phyloP scores from a whole-genome alignment of 1,140 invertebrate genomes.

The Ceratitis capitata region DNA sequence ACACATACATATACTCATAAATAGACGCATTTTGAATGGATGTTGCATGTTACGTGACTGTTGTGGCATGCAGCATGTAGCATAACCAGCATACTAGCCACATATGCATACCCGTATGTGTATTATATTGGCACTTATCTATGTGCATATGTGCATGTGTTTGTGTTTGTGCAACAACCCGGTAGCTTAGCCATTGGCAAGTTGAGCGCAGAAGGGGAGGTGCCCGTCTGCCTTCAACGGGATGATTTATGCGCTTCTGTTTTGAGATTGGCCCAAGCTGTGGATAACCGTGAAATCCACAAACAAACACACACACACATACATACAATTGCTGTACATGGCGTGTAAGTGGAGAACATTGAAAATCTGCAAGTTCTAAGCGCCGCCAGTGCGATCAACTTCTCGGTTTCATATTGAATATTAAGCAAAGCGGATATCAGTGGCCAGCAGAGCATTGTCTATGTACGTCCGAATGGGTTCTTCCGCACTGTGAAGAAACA shows the following conservation, averaged over 20 bases:
- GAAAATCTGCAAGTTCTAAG: background rate
- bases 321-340: background rate
- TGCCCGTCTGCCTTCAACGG: constrained; percentile 18
- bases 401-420: background rate
- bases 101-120: background rate
- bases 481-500: background rate
- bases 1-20: background rate
- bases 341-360: too few relatives aligned
- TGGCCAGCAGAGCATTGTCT: background rate
- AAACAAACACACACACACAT: background rate
- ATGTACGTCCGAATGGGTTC: background rate
- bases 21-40: background rate
- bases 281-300: background rate
- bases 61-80: background rate
- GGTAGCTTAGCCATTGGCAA: constrained; percentile 29
- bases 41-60: background rate
- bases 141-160: background rate
- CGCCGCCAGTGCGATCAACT: background rate
- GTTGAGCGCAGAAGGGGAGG: background rate
- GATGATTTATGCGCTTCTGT: constrained; percentile 38
- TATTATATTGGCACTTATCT: too few relatives aligned
- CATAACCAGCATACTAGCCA: constrained; percentile 6
- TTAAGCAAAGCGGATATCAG: background rate
- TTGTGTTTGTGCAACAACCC: background rate
- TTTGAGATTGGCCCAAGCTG: constrained; percentile 5